Evolutionary conservation across 1,140 invertebrate species (phyloP).

Genomic region (Diabrotica virgifera): DNA sequence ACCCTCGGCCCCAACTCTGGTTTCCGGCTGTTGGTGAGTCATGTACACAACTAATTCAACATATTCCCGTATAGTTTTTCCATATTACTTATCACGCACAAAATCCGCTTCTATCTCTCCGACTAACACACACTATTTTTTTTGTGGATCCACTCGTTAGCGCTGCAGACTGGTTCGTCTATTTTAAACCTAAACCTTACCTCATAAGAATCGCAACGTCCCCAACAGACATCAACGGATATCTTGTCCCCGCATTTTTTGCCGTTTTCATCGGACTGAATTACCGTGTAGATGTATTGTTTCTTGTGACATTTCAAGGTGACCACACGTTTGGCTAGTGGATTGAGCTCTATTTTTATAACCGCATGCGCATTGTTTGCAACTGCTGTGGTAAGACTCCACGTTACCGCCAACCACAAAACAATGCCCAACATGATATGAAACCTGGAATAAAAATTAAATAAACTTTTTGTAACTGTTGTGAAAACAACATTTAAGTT

Average conservation of each 20-base stretch:
- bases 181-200: constrained; percentile 49
- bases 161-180: too few relatives aligned
- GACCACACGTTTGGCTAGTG: constrained; percentile 19
- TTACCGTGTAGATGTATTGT: constrained; percentile 51
- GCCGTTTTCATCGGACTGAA: constrained; percentile 61
- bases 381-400: constrained; percentile 13
- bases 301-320: constrained; percentile 50
- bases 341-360: constrained; percentile 7
- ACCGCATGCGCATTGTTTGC: constrained; percentile 34
- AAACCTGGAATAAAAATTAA: constrained; percentile 4
- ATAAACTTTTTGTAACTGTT: too few relatives aligned
- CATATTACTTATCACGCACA: too few relatives aligned
- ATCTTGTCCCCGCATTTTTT: constrained; percentile 68
- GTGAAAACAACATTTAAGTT: too few relatives aligned
- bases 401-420: background rate
- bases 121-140: too few relatives aligned
- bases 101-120: too few relatives aligned
- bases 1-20: too few relatives aligned
- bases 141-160: too few relatives aligned
- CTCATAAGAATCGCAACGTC: constrained; percentile 79
- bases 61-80: too few relatives aligned
- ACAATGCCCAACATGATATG: constrained; percentile 8
- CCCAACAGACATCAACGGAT: constrained; percentile 75
- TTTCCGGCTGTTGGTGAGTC: too few relatives aligned
- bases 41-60: too few relatives aligned